phyloP scores from a whole-genome alignment of 1,140 invertebrate genomes.

The Drosophila rhopaloa region DNA sequence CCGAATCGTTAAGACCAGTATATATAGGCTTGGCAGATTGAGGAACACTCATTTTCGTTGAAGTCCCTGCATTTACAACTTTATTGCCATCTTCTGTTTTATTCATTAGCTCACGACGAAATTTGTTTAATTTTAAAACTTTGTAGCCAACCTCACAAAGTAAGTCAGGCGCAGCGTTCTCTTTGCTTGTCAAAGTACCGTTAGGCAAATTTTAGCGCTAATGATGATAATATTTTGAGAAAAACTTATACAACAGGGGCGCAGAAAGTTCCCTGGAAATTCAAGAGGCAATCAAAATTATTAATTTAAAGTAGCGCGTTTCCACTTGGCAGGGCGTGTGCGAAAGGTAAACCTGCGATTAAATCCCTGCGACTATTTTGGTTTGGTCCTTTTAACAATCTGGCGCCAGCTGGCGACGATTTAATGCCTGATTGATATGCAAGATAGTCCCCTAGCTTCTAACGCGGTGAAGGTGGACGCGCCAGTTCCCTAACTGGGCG shows the following conservation, averaged over 20 bases:
- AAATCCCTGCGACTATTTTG: slow-evolving; percentile 61
- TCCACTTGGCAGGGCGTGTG: slow-evolving; percentile 9
- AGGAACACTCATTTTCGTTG: slow-evolving; percentile 42
- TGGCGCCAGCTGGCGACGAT: slow-evolving; percentile 44
- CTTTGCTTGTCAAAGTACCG: slow-evolving; percentile 41
- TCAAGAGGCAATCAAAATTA: slow-evolving; percentile 59
- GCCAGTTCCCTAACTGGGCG: background rate
- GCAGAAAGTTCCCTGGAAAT: slow-evolving; percentile 10
- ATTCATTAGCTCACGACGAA: slow-evolving; percentile 6
- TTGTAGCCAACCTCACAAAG: background rate
- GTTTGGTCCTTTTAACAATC: slow-evolving; percentile 41
- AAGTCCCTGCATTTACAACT: background rate
- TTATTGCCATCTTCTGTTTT: slow-evolving; percentile 12
- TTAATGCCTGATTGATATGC: slow-evolving; percentile 71
- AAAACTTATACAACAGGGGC: slow-evolving; percentile 52
- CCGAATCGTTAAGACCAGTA: background rate
- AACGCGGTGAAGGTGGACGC: background rate
- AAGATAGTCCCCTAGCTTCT: slow-evolving; percentile 34
- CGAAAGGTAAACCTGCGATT: slow-evolving; percentile 40
- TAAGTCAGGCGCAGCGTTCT: background rate
- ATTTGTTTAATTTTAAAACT: background rate
- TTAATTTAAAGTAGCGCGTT: slow-evolving; percentile 37
- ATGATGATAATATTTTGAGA: slow-evolving; percentile 61
- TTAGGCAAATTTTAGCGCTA: slow-evolving; percentile 12
- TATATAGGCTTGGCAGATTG: background rate